Base-by-base conservation (phyloP, 1,140 invertebrate species). In the Microplitis mediator region DNA sequence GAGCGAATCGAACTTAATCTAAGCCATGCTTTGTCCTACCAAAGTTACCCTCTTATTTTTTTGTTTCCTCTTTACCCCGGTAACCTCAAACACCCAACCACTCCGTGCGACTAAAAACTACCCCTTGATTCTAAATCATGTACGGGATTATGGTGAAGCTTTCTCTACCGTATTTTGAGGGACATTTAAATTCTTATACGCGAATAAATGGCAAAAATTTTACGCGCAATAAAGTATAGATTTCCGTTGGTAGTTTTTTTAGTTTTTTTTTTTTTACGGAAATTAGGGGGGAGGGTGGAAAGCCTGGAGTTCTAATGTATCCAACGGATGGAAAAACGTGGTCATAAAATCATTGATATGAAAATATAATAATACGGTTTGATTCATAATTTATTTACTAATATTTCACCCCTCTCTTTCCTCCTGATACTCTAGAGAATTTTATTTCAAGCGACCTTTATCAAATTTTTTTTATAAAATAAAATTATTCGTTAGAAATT, bases 181-280 rank as follows among this genome's bases (percentile, higher is more conserved):
- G 85, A 86, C 86, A 87, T 87, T 87, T 87, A 87, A 87, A 87
- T 87, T 87, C 86, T 86, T 85, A 86, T 87, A 86, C 85, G 84
- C 84, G 85, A 86, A 87, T 87, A 86, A 87, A 87, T 87, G 86
- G 85, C 84, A 83, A 86, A 86, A 86, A 87, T 87, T 87, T 87
- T 81, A 87, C 84, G 85, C 82, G 82, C 86, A 81, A 87, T 87
- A 87, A 87, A 87, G 86, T 87, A 87, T 87, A 86, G 86, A 86
- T 87, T 86, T 86, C 78, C 78, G 73, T 71, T 80, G 65, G 45
- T 54, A 61, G 32, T 54, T 16, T 51, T 60, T 23, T 16, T 16
- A 23, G 32, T 52, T 4, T 52, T 36, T 35, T 54, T 34, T 34
- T 39, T 58, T 14, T 35, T 56, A 5, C 39, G 8, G 0, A 36